Percentiles rank a stretch among this genome's conserved stretches.
Evolutionary conservation across 2,797 vertebrate species (phyloP).

Genomic region (Urocyon cinereoargenteus): DNA sequence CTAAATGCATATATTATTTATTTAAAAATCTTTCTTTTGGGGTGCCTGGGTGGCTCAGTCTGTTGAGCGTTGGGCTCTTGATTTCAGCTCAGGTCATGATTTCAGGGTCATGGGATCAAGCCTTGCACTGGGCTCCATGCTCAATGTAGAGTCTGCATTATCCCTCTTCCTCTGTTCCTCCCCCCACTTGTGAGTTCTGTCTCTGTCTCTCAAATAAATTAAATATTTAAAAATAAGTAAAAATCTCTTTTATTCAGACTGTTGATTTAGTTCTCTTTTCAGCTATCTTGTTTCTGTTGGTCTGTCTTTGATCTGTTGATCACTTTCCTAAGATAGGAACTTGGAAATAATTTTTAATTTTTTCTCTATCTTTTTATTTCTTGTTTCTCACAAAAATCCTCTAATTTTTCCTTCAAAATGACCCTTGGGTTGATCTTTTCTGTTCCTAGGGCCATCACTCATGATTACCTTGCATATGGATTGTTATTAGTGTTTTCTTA

Average conservation of each 20-base stretch:
- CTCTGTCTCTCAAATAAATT: background rate
- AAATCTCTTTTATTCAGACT: background rate
- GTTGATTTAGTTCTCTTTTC: background rate
- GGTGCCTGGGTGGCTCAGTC: background rate
- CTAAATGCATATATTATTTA: conserved; percentile 2
- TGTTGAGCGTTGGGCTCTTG: background rate
- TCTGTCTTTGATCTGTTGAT: background rate
- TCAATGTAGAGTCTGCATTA: background rate
- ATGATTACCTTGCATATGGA: background rate
- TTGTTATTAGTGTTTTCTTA: background rate
- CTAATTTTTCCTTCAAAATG: background rate
- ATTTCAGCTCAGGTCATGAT: background rate
- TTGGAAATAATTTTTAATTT: background rate
- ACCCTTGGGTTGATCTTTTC: background rate
- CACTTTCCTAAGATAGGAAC: conserved; percentile 33
- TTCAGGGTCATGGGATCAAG: background rate
- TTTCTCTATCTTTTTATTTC: background rate
- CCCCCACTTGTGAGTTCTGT: background rate
- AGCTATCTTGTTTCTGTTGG: background rate
- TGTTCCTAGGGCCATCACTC: background rate
- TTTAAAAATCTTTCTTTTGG: background rate
- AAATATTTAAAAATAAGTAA: background rate
- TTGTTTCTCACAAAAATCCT: background rate
- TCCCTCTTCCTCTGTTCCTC: background rate
- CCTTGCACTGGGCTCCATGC: background rate